phyloP scores from a whole-genome alignment of 2,797 vertebrate genomes.

The Malurus splendens region DNA sequence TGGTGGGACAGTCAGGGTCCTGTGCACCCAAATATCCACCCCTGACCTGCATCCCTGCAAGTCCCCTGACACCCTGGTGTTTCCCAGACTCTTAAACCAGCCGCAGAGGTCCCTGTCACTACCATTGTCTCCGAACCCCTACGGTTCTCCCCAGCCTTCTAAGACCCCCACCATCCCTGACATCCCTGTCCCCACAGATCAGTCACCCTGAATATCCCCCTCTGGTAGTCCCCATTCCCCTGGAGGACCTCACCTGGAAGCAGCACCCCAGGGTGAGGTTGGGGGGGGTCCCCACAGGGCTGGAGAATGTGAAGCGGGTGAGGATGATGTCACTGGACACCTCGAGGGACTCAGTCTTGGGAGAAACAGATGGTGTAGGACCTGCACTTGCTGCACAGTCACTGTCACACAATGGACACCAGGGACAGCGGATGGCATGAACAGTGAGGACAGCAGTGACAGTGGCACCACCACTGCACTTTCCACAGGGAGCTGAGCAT shows the following conservation, averaged over 20 bases:
- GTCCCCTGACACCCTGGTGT: not conserved
- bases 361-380: not conserved
- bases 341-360: not conserved
- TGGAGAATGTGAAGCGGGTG: not conserved
- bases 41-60: not conserved
- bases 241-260: not conserved
- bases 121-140: not conserved
- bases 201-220: not conserved
- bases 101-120: not conserved
- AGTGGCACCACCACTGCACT: fast-evolving
- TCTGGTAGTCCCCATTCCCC: not conserved
- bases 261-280: not conserved
- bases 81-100: not conserved
- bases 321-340: not conserved
- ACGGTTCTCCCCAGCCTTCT: not conserved
- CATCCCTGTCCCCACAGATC: not conserved
- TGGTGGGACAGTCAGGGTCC: not conserved
- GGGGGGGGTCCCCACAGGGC: not conserved
- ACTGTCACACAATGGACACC: not conserved
- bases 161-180: too few species aligned
- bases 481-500: not conserved
- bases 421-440: not conserved
- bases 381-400: not conserved
- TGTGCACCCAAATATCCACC: not conserved
- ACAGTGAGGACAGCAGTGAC: not conserved